These are phyloP conservation scores for Embiotoca jacksoni DNA, from an alignment of 2,113 vertebrate species.

Conservation along the genomic window DNA sequence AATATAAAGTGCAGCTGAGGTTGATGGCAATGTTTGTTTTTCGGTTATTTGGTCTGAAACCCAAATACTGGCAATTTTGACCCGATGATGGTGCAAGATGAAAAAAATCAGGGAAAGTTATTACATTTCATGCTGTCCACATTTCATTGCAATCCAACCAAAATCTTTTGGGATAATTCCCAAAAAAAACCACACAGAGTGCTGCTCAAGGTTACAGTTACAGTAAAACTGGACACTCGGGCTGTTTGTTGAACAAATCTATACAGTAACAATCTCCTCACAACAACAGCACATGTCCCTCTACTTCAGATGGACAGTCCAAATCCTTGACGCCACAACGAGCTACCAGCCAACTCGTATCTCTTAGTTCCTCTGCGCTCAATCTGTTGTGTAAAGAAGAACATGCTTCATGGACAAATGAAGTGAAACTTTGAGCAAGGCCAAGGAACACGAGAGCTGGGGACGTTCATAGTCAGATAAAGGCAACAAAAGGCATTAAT, in stretches of 20 bases:
- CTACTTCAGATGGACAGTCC: slow-evolving; percentile 33
- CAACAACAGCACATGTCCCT: slow-evolving; percentile 27
- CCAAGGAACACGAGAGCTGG: slow-evolving; percentile 14
- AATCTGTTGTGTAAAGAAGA: slow-evolving; percentile 33
- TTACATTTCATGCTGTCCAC: neutral
- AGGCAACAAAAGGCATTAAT: slow-evolving; percentile 69
- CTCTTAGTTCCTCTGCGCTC: slow-evolving; percentile 1
- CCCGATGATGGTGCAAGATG: neutral
- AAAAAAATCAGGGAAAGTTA: neutral
- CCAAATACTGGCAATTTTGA: neutral
- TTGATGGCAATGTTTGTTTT: neutral
- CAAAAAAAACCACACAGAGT: neutral
- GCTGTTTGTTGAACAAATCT: slow-evolving; percentile 30
- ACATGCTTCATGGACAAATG: slow-evolving; percentile 29
- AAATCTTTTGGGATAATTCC: neutral
- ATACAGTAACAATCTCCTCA: slow-evolving; percentile 24
- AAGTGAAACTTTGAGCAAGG: slow-evolving; percentile 59
- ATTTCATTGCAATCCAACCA: neutral
- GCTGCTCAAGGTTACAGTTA: neutral
- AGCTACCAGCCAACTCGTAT: slow-evolving; percentile 16
- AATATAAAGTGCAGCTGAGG: too few species aligned
- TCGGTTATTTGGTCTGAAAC: neutral
- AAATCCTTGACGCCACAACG: slow-evolving; percentile 35
- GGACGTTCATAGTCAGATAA: slow-evolving; percentile 65
- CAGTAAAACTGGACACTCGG: neutral